Percentiles rank a stretch among this genome's conserved stretches.
These are phyloP conservation scores for Erebia palarica DNA, from an alignment of 2,888 invertebrate genomes.

Conservation along the genomic window DNA sequence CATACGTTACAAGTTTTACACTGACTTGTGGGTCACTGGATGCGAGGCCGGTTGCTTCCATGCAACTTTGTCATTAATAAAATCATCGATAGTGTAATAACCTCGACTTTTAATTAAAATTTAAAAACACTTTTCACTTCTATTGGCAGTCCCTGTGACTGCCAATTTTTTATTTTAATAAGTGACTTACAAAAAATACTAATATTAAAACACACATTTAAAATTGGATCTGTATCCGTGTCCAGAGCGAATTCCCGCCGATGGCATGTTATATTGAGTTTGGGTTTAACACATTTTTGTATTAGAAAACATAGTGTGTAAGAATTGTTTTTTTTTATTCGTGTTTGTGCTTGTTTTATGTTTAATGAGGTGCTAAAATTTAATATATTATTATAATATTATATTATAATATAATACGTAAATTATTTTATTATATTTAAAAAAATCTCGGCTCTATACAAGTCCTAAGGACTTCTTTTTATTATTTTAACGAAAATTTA, in stretches of 20 bases:
- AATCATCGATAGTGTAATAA: no score
- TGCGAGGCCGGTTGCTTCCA: no score
- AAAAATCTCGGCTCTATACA: conserved; percentile 8
- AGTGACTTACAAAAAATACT: no score
- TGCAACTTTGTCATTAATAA: no score
- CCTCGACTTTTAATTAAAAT: no score
- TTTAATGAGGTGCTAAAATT: conserved; percentile 48
- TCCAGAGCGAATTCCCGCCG: neutral
- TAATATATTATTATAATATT: conserved; percentile 35
- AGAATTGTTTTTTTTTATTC: conserved; percentile 14
- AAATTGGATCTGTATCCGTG: neutral
- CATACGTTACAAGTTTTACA: no score
- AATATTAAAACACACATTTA: no score
- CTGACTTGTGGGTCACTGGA: no score
- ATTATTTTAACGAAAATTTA: conserved; percentile 1
- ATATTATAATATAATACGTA: conserved; percentile 35
- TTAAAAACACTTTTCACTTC: no score
- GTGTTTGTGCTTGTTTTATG: conserved; percentile 38
- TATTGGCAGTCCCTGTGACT: no score
- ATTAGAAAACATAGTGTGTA: conserved; percentile 6
- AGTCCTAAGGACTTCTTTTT: conserved; percentile 18
- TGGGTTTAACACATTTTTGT: conserved; percentile 9
- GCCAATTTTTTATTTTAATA: no score
- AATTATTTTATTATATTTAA: conserved; percentile 20
- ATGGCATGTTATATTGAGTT: neutral